Evolutionary conservation across 2,797 vertebrate genomes (phyloP), one percentile per base, ranked within the genome.

Genomic region (Myotis pilosus): DNA sequence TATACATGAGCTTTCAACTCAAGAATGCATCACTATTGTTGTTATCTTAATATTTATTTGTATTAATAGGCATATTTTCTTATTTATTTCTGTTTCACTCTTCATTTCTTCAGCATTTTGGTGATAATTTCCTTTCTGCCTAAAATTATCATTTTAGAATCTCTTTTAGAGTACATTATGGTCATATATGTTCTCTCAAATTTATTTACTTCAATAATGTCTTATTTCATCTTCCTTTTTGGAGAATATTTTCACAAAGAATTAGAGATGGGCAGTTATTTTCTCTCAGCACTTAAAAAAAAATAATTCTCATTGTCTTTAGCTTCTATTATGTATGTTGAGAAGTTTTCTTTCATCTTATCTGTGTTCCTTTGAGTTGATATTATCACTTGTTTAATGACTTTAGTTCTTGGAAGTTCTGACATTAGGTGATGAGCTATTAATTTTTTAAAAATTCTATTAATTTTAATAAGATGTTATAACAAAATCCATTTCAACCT

Each of bases 361-460:
- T 69, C 91, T 28, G 81, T 87, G 36, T 64, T 92, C 13, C 33
- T 90, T 92, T 75, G 76, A 72, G 68, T 91, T 91, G 75, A 66
- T 36, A 36, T 30, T 60, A 9, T 60, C 53, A n/a, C 6, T 28
- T 53, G 19, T 81, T 94, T 89, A 83, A 36, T 78, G 44, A 92
- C 11, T 62, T 75, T 85, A 82, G 19, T 87, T 76, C 16, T 83
- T 47, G 60, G 62, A 87, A 78, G 44, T 69, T 4, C n/a, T 92
- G 55, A 87, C 36, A 68, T 44, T 79, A 79, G 11, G 19, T 78
- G 15, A 87, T 78, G 33, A 53, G 11, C 12, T 41, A 74, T 78
- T 87, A 36, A 71, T 68, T 74, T 64, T 30, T n/a, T 17, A 64
- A 64, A 53, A 53, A 38, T 92, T 76, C n/a, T 81, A 25, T 69